phyloP scores from a whole-genome alignment of 2,888 invertebrate species.

The Eristalinus sepulchralis region DNA sequence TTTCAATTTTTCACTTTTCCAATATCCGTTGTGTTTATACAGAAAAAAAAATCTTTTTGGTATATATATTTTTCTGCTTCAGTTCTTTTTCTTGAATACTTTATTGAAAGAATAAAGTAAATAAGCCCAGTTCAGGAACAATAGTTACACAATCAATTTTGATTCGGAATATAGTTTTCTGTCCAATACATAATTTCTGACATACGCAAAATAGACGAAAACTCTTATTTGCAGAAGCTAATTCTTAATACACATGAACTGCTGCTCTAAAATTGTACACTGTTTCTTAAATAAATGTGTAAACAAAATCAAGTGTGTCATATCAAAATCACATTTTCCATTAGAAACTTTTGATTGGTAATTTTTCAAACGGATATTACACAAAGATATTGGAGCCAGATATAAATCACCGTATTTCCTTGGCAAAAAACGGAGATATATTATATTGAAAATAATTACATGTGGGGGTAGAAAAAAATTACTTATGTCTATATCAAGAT shows the following conservation, averaged over 20 bases:
- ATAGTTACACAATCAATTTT: conserved; percentile 39
- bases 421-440: conserved; percentile 35
- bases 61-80: conserved; percentile 24
- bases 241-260: not conserved
- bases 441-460: conserved; percentile 34
- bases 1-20: not conserved
- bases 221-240: not conserved
- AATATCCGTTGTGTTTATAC: conserved; percentile 22
- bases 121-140: conserved; percentile 11
- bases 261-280: not conserved
- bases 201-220: conserved; percentile 20
- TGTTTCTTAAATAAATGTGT: not conserved
- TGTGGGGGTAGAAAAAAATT: not conserved
- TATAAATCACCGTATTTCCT: conserved; percentile 20
- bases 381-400: conserved; percentile 7
- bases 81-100: not conserved
- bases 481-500: conserved; percentile 21
- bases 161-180: conserved; percentile 8
- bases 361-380: not conserved
- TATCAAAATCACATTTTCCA: conserved; percentile 14
- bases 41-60: conserved; percentile 34
- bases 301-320: not conserved
- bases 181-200: conserved; percentile 8
- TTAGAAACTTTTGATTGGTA: not conserved
- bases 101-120: not conserved